Percentiles rank a stretch among this genome's conserved stretches.
Evolutionary conservation across 2,113 vertebrate genomes (phyloP).

Genomic region (Cheilinus undulatus): DNA sequence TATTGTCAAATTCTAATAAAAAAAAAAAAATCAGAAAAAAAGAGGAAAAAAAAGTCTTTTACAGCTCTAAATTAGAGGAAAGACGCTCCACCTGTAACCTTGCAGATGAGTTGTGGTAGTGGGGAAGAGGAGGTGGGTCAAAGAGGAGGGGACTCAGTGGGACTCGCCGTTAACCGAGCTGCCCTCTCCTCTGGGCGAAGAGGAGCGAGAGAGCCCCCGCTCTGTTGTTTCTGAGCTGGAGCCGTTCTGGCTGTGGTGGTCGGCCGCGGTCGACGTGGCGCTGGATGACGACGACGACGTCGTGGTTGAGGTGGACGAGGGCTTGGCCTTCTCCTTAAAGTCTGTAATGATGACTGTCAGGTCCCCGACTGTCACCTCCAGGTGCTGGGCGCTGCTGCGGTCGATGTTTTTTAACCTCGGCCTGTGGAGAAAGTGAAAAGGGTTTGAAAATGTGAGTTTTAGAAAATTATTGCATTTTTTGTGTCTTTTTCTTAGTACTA

Average conservation of each 20-base stretch:
- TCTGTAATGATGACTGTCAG: conserved; percentile 99
- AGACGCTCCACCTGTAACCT: conserved; percentile 28
- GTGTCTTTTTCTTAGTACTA: too few relatives aligned
- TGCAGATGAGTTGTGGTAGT: conserved; percentile 35
- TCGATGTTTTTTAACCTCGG: conserved; percentile 99
- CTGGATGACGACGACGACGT: conserved; percentile 66
- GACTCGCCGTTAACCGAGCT: conserved; percentile 95
- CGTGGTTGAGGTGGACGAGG: conserved; percentile 88
- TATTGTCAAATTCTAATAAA: conserved; percentile 3
- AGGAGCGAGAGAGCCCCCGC: conserved; percentile 92
- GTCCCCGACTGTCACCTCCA: conserved; percentile 99
- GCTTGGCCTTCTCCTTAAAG: conserved; percentile 99
- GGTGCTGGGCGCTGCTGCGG: conserved; percentile 97
- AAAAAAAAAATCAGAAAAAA: conserved; percentile 3
- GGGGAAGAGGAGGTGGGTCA: not conserved
- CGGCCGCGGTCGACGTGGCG: conserved; percentile 67
- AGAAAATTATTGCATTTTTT: too few relatives aligned
- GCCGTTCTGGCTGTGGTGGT: conserved; percentile 96
- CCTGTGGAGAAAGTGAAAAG: conserved; percentile 74
- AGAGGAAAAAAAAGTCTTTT: conserved; percentile 11
- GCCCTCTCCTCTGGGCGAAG: conserved; percentile 93
- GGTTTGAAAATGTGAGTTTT: accelerated
- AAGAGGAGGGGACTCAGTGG: conserved; percentile 81
- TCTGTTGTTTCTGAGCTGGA: conserved; percentile 97
- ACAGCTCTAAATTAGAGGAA: conserved; percentile 32